phyloP scores from a whole-genome alignment of 2,113 vertebrate species.

The Sapajus apella region DNA sequence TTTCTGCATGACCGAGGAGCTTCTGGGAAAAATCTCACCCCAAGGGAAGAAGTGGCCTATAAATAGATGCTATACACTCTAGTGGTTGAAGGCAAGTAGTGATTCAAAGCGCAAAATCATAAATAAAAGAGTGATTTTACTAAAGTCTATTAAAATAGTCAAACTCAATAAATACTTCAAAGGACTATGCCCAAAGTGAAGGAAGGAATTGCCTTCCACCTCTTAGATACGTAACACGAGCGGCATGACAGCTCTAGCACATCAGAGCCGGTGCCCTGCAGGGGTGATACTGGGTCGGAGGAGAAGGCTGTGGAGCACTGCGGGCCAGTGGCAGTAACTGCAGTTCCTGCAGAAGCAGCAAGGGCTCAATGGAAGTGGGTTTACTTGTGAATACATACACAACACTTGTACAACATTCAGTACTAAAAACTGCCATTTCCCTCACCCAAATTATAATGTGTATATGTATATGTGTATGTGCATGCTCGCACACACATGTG shows the following conservation, averaged over 20 bases:
- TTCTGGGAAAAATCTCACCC: not conserved
- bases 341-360: not conserved
- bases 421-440: not conserved
- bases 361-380: not conserved
- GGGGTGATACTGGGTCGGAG: fast-evolving
- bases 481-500: too few relatives aligned
- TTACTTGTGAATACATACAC: not conserved
- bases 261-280: not conserved
- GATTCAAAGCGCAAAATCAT: not conserved
- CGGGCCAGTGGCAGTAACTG: not conserved
- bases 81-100: not conserved
- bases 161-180: not conserved
- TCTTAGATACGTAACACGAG: not conserved
- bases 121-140: not conserved
- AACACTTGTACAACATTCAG: too few relatives aligned
- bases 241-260: too few relatives aligned
- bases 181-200: not conserved
- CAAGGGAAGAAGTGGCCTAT: not conserved
- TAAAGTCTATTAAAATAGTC: not conserved
- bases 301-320: not conserved
- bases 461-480: not conserved
- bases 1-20: not conserved
- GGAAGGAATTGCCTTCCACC: not conserved
- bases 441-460: not conserved
- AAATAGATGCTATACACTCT: not conserved